Evolutionary conservation across 2,797 vertebrate species (phyloP).

Genomic region (Rhinophrynus dorsalis): DNA sequence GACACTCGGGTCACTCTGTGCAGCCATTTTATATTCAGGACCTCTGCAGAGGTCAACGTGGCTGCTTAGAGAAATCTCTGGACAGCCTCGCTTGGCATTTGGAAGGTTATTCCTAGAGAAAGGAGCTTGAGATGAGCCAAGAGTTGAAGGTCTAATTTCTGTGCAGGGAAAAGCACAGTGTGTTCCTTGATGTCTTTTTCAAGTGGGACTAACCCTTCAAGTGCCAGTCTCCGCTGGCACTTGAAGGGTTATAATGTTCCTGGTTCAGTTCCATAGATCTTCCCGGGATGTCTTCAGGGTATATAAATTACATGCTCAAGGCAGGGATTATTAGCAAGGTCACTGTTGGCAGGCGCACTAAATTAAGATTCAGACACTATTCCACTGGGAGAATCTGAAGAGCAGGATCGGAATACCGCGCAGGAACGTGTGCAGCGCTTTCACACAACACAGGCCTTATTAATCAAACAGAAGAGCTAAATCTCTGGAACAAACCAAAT

Average conservation of each 20-base stretch:
- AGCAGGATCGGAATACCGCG: not conserved
- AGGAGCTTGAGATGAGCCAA: not conserved
- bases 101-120: slow-evolving; percentile 54
- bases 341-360: not conserved
- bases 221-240: too few species aligned
- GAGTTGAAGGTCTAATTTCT: not conserved
- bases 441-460: too few species aligned
- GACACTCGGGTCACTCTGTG: slow-evolving; percentile 33
- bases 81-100: slow-evolving; percentile 67
- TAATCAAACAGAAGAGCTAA: too few species aligned
- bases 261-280: slow-evolving; percentile 7
- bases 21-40: slow-evolving; percentile 45
- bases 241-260: too few species aligned
- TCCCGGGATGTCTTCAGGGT: slow-evolving; percentile 9
- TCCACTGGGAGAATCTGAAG: not conserved
- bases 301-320: slow-evolving; percentile 21
- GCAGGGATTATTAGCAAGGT: slow-evolving; percentile 35
- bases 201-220: not conserved
- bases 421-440: not conserved
- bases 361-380: slow-evolving; percentile 29
- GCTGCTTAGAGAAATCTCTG: slow-evolving; percentile 45
- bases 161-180: not conserved
- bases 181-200: slow-evolving; percentile 2
- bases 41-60: slow-evolving; percentile 62
- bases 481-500: too few species aligned